Base-by-base conservation (phyloP, 2,888 invertebrate genomes). In the Spilarctia lutea region DNA sequence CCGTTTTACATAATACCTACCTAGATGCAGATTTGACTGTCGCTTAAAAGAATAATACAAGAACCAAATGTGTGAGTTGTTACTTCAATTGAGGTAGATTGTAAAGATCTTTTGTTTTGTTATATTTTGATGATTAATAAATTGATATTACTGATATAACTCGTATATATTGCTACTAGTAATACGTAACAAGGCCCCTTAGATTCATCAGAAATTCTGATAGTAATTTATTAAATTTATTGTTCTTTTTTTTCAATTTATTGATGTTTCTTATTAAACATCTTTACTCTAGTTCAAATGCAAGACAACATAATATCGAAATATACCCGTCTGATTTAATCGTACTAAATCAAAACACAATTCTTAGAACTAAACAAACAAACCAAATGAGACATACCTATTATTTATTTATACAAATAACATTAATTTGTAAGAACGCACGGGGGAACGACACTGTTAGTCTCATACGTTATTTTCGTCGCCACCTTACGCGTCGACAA, bases 401-500 rank as follows among this genome's bases (percentile, higher is more conserved):
- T n/a, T n/a, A n/a, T 93, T 30, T 63, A 63, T 30, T 60, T 60
- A 63, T 93, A 93, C 91, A 94, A 94, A 95, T 94, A 94, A 93
- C 93, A 92, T 93, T 91, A 92, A 94, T 94, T 92, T 92, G 91
- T 92, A 90, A 87, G 90, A 82, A 83, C 85, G 86, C 88, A 87
- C 89, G 90, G 94, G 93, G 91, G 91, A 93, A 90, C 92, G 93
- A 91, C 91, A 90, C 87, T 82, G 86, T 80, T 87, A 89, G 90
- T 90, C 89, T 91, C 89, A 82, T 82, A 86, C 86, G 92, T 93
- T 95, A 95, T 95, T 95, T 94, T 92, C 88, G 94, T 94, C 93
- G 89, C 90, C 92, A 93, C 92, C 93, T 93, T 94, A 92, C 91
- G 89, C 90, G 92, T 93, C 94, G 93, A 94, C 94, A 94, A 95